A percentile compares a stretch with the other conserved stretches of the same genome.
These are phyloP conservation scores for Lysandra coridon DNA, from an alignment of 2,888 invertebrate genomes.

Conservation along the genomic window DNA sequence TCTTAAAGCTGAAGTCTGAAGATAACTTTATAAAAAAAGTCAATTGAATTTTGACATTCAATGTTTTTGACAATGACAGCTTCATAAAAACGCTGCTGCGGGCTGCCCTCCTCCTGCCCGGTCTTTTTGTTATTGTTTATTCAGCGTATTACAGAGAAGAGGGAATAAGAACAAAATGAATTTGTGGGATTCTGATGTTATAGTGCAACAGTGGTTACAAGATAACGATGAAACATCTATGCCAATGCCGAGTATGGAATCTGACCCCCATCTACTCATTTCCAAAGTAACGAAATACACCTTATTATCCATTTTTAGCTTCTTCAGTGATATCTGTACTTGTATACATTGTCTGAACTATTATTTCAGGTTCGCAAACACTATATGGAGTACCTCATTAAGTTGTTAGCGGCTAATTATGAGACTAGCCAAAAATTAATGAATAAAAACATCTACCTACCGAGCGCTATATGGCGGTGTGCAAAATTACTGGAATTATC, in stretches of 20 bases:
- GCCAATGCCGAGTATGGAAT: slow-evolving; percentile 64
- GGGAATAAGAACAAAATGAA: slow-evolving; percentile 35
- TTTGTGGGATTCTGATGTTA: slow-evolving; percentile 49
- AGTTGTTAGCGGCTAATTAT: slow-evolving; percentile 66
- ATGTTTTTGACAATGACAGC: background rate
- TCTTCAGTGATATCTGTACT: background rate
- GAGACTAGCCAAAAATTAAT: slow-evolving; percentile 64
- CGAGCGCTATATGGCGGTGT: slow-evolving; percentile 74
- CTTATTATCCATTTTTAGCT: slow-evolving; percentile 20
- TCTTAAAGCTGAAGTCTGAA: no score
- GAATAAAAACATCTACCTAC: slow-evolving; percentile 67
- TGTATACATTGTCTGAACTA: slow-evolving; percentile 9
- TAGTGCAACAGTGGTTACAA: slow-evolving; percentile 55
- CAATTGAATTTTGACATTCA: background rate
- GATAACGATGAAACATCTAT: slow-evolving; percentile 61
- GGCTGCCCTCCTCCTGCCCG: background rate
- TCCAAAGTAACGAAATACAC: slow-evolving; percentile 59
- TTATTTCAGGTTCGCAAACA: slow-evolving; percentile 68
- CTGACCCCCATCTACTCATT: slow-evolving; percentile 68
- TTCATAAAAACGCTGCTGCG: background rate
- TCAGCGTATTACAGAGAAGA: background rate
- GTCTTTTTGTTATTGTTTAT: slow-evolving; percentile 29
- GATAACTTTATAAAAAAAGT: background rate
- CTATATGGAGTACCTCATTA: slow-evolving; percentile 70
- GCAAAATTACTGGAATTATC: slow-evolving; percentile 68